Base-by-base conservation (phyloP, 1,140 invertebrate species). In the Lepidurus packardi region DNA sequence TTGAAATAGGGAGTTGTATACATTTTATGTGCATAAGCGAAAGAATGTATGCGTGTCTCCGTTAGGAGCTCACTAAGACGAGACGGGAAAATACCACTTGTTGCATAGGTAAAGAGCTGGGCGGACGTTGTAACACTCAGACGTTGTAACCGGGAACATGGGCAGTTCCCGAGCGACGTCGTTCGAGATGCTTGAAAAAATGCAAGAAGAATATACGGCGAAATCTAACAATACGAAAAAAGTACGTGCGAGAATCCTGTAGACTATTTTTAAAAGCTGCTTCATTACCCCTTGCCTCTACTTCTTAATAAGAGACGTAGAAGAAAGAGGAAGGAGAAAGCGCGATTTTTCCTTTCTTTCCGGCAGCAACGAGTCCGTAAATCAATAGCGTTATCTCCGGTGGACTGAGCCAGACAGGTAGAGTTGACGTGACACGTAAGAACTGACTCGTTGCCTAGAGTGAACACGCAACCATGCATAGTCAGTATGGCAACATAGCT, bases 321-420 rank as follows among this genome's bases (percentile, higher is more conserved):
- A n/a, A 65, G 53, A 47, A 47, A 16, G 45, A 16, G 53, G 21
- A 16, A 65, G 21, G 21, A 65, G 21, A 21, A 21, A n/a, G 16
- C 8, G 16, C 13, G 53, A 16, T 21, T 65, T 65, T 9, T 65
- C 11, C 53, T 13, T 65, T 65, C 53, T 65, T 65, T 21, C 53
- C 10, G 13, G 9, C 21, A 16, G 53, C 13, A 21, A 13, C 6
- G 53, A 65, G 53, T 16, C 53, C 7, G 53, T 65, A 65, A 65
- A 65, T 65, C 53, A 65, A 65, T 65, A 65, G 53, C 53, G 53
- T 65, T 65, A 65, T 65, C 53, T 65, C 53, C 16, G 53, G 53
- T 65, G 53, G 53, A 65, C 53, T 65, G 53, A 65, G 13, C 53
- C 21, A 65, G 53, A 65, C 53, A 65, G 53, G 53, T 65, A 21